Base-by-base conservation (phyloP, 2,888 invertebrate genomes). In the Drosophila siamana region DNA sequence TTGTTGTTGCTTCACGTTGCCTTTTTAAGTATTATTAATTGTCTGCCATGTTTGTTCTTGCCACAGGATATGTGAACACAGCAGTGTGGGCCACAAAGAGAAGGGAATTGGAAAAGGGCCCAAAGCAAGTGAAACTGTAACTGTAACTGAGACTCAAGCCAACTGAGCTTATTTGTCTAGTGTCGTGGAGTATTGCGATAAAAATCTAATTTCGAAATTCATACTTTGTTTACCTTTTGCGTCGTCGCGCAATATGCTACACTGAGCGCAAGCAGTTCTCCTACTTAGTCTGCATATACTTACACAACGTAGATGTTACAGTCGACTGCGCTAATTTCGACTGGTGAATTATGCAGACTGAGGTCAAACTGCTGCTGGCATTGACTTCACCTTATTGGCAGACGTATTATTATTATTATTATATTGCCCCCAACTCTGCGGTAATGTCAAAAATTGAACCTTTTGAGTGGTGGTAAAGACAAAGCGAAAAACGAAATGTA, bases 11-110 rank as follows among this genome's bases (percentile, higher is more conserved):
- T 75, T 13, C 59, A 63, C 65, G 56, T 72, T 85, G 74, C 80
- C 78, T 74, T 87, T 86, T 89, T 89, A 88, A 86, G 86, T 75
- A 86, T 89, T 89, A 88, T 89, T 89, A 86, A 86, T 86, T 89
- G 86, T 87, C 75, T 89, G 73, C 74, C 88, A 71, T 80, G 80
- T 70, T 71, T 69, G 73, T 63, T 51, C 68, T 64, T 69, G 81
- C 81, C 88, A 61, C 86, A 79, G 83, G 83, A 85, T 67, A 69
- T 69, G 65, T 69, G 63, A 30, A 11, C 26, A 15, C n/a, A n/a
- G 8, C 33, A 22, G 33, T 54, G 52, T n/a, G n/a, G 5, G 7
- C 22, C 11, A n/a, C 16, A 24, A 40, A 8, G 7, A 24, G 2
- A 13, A 19, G 0, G 22, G 6, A 11, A 54, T 16, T 28, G 62